Conservation (phyloP, 2,888 invertebrate genomes). For the Sinhomidia bicolor region DNA sequence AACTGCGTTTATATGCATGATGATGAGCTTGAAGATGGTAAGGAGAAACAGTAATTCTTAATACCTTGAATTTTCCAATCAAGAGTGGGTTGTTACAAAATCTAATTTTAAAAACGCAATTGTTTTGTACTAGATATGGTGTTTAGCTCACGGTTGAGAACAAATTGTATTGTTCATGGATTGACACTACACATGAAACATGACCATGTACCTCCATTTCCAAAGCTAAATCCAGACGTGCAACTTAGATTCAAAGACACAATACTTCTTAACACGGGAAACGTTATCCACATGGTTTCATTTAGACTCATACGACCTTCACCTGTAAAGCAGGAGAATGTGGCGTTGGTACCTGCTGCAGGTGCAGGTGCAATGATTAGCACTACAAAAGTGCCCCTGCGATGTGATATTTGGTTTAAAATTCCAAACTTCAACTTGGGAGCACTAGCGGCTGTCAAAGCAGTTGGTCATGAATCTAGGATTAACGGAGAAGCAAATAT, state of each 20-base stretch:
- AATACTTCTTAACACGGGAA: slow-evolving; percentile 92
- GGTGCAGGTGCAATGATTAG: slow-evolving; percentile 23
- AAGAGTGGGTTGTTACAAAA: no score
- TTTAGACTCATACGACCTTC: slow-evolving; percentile 83
- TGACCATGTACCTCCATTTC: slow-evolving; percentile 93
- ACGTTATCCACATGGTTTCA: slow-evolving; percentile 90
- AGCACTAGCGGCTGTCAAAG: slow-evolving; percentile 24
- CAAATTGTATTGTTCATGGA: slow-evolving; percentile 92
- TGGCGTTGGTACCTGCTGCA: slow-evolving; percentile 46
- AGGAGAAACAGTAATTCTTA: not conserved
- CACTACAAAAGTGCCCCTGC: slow-evolving; percentile 63
- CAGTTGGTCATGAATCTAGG: not conserved
- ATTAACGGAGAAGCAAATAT: slow-evolving; percentile 57
- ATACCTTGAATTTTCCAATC: not conserved
- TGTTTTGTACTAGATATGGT: not conserved
- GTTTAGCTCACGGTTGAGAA: slow-evolving; percentile 84
- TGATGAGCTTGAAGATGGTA: slow-evolving; percentile 78
- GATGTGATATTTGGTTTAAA: slow-evolving; percentile 77
- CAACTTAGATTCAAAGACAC: slow-evolving; percentile 84
- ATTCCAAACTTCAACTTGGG: slow-evolving; percentile 49
- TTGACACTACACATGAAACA: slow-evolving; percentile 96
- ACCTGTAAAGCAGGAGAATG: slow-evolving; percentile 73
- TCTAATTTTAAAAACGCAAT: no score
- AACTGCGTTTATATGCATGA: slow-evolving; percentile 76
- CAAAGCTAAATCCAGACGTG: slow-evolving; percentile 85